These are phyloP conservation scores for Nyctibius bracteatus DNA, from an alignment of 2,113 vertebrate genomes.

Conservation along the genomic window DNA sequence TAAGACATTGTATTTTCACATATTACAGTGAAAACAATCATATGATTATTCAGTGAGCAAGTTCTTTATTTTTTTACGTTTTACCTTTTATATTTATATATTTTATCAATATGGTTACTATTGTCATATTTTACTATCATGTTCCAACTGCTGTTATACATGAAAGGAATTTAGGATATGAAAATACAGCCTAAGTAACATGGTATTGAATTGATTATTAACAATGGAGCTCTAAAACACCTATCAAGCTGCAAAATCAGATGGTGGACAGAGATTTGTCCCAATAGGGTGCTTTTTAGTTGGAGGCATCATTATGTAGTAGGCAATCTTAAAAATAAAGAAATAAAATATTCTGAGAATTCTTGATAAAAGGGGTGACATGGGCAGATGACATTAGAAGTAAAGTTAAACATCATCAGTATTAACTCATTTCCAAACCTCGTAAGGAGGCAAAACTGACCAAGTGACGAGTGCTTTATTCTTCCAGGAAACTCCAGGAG, in stretches of 20 bases:
- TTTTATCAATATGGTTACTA: background rate
- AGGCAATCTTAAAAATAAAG: background rate
- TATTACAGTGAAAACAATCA: background rate
- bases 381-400: background rate
- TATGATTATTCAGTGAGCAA: background rate
- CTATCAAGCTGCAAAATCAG: background rate
- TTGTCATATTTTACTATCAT: background rate
- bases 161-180: background rate
- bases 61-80: background rate
- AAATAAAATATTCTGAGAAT: background rate
- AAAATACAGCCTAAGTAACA: background rate
- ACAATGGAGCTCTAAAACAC: background rate
- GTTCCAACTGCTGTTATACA: background rate
- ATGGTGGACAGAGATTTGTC: background rate
- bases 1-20: background rate
- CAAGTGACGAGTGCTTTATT: background rate
- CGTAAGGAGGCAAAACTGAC: background rate
- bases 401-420: background rate
- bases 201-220: background rate
- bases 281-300: background rate
- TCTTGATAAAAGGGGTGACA: background rate
- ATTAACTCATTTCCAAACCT: background rate
- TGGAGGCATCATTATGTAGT: background rate
- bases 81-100: background rate
- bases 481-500: background rate